These are phyloP conservation scores for Zophobas morio DNA, from an alignment of 1,140 invertebrate species.

Conservation along the genomic window DNA sequence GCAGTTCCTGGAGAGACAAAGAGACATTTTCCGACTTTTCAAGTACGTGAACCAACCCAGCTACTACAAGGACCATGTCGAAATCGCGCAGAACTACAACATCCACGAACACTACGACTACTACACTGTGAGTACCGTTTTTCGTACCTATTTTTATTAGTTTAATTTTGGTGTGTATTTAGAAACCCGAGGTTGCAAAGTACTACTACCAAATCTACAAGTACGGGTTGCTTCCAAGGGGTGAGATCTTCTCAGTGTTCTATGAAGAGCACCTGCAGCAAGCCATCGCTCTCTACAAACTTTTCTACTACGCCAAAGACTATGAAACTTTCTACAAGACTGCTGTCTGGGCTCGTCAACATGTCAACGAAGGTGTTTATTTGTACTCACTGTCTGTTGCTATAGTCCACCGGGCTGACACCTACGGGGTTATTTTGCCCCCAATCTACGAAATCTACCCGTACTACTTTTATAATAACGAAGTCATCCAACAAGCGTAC, in stretches of 20 bases:
- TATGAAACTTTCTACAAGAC: slow-evolving; percentile 73
- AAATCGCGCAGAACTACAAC: slow-evolving; percentile 71
- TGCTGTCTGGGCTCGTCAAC: slow-evolving; percentile 75
- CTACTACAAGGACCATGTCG: slow-evolving; percentile 68
- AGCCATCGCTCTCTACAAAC: slow-evolving; percentile 75
- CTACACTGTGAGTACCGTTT: slow-evolving; percentile 66
- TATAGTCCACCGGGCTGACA: slow-evolving; percentile 74
- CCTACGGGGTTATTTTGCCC: slow-evolving; percentile 74
- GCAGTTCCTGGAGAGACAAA: slow-evolving; percentile 72
- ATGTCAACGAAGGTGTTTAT: slow-evolving; percentile 77
- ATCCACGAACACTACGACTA: slow-evolving; percentile 70
- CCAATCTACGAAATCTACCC: slow-evolving; percentile 80
- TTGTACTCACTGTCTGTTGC: slow-evolving; percentile 75
- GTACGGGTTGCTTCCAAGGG: slow-evolving; percentile 71
- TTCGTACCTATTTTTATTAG: background rate
- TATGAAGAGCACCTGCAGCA: slow-evolving; percentile 75
- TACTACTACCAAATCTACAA: slow-evolving; percentile 73
- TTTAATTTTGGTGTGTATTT: background rate
- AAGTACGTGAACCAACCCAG: slow-evolving; percentile 74
- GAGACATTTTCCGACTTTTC: slow-evolving; percentile 74
- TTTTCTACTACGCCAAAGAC: slow-evolving; percentile 79
- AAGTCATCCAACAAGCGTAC: slow-evolving; percentile 75
- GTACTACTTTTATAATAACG: slow-evolving; percentile 74
- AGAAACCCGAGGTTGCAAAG: slow-evolving; percentile 72
- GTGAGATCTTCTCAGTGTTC: slow-evolving; percentile 75